These are phyloP conservation scores for Falco peregrinus DNA, from an alignment of 2,797 vertebrate genomes.

Conservation along the genomic window DNA sequence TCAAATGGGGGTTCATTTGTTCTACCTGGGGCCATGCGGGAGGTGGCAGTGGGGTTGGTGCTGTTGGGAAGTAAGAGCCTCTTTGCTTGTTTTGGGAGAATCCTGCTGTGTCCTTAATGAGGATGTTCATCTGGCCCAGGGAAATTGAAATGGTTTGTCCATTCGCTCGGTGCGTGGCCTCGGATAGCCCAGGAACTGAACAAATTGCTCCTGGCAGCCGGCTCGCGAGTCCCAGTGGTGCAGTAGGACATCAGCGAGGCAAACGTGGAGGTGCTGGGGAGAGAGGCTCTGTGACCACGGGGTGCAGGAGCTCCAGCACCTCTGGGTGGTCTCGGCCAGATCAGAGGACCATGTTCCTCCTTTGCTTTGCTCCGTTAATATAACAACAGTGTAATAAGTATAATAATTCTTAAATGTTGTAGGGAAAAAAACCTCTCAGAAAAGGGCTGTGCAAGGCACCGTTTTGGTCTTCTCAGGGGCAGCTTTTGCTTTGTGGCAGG, in stretches of 20 bases:
- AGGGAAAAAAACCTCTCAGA: not conserved
- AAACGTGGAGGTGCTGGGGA: not conserved
- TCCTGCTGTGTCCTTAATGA: constrained; percentile 39
- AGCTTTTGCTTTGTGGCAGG: not conserved
- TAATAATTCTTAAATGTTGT: not conserved
- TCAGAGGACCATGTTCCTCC: not conserved
- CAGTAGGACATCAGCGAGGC: not conserved
- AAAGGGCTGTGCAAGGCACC: not conserved
- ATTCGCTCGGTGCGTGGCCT: not conserved
- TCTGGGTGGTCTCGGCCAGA: not conserved
- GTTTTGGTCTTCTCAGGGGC: not conserved
- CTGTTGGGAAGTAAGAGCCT: not conserved
- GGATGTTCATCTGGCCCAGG: constrained; percentile 30
- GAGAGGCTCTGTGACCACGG: not conserved
- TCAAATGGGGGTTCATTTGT: not conserved
- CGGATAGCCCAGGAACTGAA: constrained; percentile 6
- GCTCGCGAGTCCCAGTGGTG: not conserved
- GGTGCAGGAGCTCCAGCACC: not conserved
- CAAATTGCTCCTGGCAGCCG: constrained; percentile 44
- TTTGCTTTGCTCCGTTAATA: not conserved
- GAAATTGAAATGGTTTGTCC: constrained; percentile 44
- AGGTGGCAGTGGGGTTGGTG: not conserved
- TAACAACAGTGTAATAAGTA: not conserved
- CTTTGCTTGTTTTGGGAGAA: not conserved
- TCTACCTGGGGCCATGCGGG: not conserved